A percentile compares a stretch with the other conserved stretches of the same genome.
Conservation (phyloP, 2,113 vertebrate genomes). For the Aegotheles bennettii region DNA sequence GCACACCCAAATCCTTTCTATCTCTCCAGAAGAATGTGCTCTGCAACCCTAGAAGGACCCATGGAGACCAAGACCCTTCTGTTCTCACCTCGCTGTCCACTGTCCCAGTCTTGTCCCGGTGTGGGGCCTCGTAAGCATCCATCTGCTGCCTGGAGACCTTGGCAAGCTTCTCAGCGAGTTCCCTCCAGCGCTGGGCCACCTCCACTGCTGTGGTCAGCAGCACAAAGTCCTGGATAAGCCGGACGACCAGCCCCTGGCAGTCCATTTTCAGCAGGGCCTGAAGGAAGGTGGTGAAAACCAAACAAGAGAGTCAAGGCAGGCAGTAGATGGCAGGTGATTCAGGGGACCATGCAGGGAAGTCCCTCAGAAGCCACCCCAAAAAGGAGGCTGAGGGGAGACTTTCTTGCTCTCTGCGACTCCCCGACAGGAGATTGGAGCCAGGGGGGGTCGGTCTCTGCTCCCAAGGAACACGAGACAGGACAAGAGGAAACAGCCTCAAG, state of each 20-base stretch:
- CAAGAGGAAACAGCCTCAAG: too few species aligned
- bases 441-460: too few species aligned
- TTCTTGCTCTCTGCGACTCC: too few species aligned
- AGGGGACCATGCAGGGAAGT: neutral
- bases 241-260: conserved; percentile 93
- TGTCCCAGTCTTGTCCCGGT: conserved; percentile 84
- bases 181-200: conserved; percentile 91
- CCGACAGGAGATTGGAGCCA: too few species aligned
- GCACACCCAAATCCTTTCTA: neutral
- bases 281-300: neutral
- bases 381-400: too few species aligned
- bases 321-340: accelerated
- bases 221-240: conserved; percentile 94
- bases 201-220: conserved; percentile 95
- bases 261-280: conserved; percentile 96
- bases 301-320: neutral
- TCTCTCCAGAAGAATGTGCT: neutral
- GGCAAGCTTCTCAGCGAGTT: conserved; percentile 89
- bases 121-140: conserved; percentile 94
- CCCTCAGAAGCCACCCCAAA: neutral
- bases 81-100: conserved; percentile 88
- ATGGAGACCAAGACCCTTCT: accelerated
- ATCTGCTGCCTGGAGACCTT: conserved; percentile 93
- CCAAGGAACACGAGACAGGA: too few species aligned
- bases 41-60: too few species aligned